Evolutionary conservation across 2,113 vertebrate genomes (phyloP).

Genomic region (Ranitomeya imitator): DNA sequence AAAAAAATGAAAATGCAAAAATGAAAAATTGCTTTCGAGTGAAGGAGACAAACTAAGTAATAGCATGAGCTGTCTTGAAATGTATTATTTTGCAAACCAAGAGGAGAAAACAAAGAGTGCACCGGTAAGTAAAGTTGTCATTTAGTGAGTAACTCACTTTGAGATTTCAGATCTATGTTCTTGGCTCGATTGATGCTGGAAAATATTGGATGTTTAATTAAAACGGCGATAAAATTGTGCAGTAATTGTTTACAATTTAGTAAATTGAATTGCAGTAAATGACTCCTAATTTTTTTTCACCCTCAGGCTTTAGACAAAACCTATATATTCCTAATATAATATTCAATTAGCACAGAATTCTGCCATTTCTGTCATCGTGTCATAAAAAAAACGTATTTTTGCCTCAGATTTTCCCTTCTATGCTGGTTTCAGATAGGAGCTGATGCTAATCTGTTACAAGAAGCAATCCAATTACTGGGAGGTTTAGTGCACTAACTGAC

Average conservation of each 20-base stretch:
- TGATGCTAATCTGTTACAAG: slow-evolving; percentile 97
- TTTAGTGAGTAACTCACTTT: neutral
- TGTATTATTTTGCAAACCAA: neutral
- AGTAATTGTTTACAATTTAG: slow-evolving; percentile 19
- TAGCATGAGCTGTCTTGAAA: neutral
- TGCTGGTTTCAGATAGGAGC: slow-evolving; percentile 81
- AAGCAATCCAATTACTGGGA: slow-evolving; percentile 94
- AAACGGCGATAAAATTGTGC: slow-evolving; percentile 25
- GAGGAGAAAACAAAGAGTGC: neutral
- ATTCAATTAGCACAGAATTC: slow-evolving; percentile 93
- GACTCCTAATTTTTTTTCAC: slow-evolving; percentile 68
- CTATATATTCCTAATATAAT: slow-evolving; percentile 89
- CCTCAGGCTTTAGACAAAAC: slow-evolving; percentile 80
- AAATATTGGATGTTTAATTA: slow-evolving; percentile 25
- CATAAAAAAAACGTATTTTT: slow-evolving; percentile 97
- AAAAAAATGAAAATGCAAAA: too few relatives aligned
- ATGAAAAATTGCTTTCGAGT: neutral
- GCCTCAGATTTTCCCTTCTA: slow-evolving; percentile 80
- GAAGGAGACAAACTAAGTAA: neutral
- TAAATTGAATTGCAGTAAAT: neutral
- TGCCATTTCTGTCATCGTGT: slow-evolving; percentile 98
- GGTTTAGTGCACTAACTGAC: slow-evolving; percentile 99
- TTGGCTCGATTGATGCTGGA: neutral
- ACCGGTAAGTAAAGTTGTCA: neutral
- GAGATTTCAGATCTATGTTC: neutral